These are phyloP conservation scores for Arge pagana DNA, from an alignment of 2,888 invertebrate genomes.

Conservation along the genomic window DNA sequence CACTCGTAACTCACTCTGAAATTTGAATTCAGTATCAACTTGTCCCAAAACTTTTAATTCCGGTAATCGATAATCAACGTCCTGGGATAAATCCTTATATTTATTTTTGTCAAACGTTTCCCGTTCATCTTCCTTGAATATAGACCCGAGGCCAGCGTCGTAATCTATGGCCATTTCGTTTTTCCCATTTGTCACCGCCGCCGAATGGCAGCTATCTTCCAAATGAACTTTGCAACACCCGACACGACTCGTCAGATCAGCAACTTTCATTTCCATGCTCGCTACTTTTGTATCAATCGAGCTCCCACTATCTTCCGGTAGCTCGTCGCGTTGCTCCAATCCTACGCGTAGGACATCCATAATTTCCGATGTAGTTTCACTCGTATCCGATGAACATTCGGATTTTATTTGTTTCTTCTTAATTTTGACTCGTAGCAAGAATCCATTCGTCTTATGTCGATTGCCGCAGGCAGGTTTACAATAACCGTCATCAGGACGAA, in stretches of 20 bases:
- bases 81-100: conserved; percentile 49
- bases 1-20: conserved; percentile 64
- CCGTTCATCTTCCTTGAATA: conserved; percentile 14
- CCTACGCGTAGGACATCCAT: no score
- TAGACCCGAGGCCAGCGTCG: not conserved
- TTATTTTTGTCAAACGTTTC: conserved; percentile 25
- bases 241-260: no score
- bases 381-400: conserved; percentile 4
- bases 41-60: conserved; percentile 65
- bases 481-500: conserved; percentile 80
- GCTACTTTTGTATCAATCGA: no score
- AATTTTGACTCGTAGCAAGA: conserved; percentile 76
- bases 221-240: no score
- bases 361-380: not conserved
- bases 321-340: no score
- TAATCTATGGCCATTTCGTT: not conserved
- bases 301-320: no score
- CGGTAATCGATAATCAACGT: conserved; percentile 47
- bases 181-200: not conserved
- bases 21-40: conserved; percentile 66
- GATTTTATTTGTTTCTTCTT: conserved; percentile 49
- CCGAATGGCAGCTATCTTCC: no score
- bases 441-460: conserved; percentile 66
- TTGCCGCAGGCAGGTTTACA: conserved; percentile 80
- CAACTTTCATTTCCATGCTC: no score